Conservation (phyloP, 2,113 vertebrate genomes). For the Synodontis membranacea region DNA sequence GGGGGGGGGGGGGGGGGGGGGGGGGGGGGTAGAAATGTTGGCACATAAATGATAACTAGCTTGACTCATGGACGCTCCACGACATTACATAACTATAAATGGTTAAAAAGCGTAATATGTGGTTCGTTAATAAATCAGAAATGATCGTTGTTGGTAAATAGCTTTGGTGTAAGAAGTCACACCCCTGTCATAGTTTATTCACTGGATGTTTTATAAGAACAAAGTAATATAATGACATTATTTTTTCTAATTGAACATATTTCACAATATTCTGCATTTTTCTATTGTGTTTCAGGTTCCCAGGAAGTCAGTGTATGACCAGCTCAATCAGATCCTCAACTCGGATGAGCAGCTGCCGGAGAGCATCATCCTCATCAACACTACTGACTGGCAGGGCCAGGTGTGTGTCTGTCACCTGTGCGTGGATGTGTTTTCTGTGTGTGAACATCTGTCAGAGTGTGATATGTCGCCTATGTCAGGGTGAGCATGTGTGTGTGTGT, state of each 20-base stretch:
- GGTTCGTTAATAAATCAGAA: too few relatives aligned
- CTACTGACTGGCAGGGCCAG: slow-evolving; percentile 67
- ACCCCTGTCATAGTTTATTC: background rate
- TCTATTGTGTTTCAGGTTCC: slow-evolving; percentile 53
- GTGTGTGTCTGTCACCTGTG: slow-evolving; percentile 45
- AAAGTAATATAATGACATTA: background rate
- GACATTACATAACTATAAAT: background rate
- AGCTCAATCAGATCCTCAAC: slow-evolving; percentile 66
- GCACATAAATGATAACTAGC: background rate
- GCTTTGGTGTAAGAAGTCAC: background rate
- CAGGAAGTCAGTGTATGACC: slow-evolving; percentile 65
- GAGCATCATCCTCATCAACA: slow-evolving; percentile 66
- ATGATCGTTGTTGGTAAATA: background rate
- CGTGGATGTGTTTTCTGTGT: slow-evolving; percentile 7
- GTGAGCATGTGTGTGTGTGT: slow-evolving; percentile 1
- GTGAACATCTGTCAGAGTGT: slow-evolving; percentile 19
- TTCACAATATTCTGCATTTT: background rate
- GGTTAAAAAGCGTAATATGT: background rate
- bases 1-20: too few relatives aligned
- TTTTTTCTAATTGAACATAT: background rate
- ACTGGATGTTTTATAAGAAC: background rate
- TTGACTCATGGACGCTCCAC: background rate
- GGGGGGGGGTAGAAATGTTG: too few relatives aligned
- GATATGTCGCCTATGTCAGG: background rate
- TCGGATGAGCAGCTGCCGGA: slow-evolving; percentile 66